Base-by-base conservation (phyloP, 2,113 vertebrate genomes). In the Bungarus multicinctus region DNA sequence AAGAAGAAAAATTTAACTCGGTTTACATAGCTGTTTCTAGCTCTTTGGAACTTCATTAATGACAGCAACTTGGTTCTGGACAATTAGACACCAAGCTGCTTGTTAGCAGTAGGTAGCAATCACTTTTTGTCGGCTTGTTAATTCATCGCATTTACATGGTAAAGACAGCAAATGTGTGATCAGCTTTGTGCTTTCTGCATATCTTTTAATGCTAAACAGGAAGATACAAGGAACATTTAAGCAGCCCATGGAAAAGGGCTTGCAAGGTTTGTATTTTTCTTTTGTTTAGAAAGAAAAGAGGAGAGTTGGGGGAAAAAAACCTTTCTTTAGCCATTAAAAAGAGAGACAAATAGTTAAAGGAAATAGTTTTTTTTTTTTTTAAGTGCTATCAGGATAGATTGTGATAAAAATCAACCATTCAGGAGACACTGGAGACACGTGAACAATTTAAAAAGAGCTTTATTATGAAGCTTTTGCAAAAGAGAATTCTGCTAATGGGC, bases 21-120 rank as follows among this genome's bases (percentile, higher is more conserved):
- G 52, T 93, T 93, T 94, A 89, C 27, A 53, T 91, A 88, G 53
- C 88, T 95, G 54, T 92, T 94, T 57, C 50, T 89, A 55, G 50
- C 90, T 87, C 94, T 18, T 88, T 50, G 93, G 89, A 91, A 85
- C 45, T 22, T 81, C 74, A 81, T 93, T 88, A 94, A 0, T 93
- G 95, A 85, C 47, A 23, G 86, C 89, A 91, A 58, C 39, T 94
- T 95, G 57, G 85, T 69, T 86, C 87, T 92, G 87, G 74, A 91
- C 90, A 95, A 94, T 95, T 95, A 95, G 60, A 95, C 58, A 95
- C 95, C 91, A 95, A 93, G 89, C 18, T 92, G 91, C 90, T 93
- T 94, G 90, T 95, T 94, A 53, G 94, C 39, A 55, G 89, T 1
- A 64, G 64, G 64, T 54, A 89, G 85, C 74, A 96, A 93, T 94